Evolutionary conservation across 2,113 vertebrate species (phyloP).

Genomic region (Neoarius graeffei): DNA sequence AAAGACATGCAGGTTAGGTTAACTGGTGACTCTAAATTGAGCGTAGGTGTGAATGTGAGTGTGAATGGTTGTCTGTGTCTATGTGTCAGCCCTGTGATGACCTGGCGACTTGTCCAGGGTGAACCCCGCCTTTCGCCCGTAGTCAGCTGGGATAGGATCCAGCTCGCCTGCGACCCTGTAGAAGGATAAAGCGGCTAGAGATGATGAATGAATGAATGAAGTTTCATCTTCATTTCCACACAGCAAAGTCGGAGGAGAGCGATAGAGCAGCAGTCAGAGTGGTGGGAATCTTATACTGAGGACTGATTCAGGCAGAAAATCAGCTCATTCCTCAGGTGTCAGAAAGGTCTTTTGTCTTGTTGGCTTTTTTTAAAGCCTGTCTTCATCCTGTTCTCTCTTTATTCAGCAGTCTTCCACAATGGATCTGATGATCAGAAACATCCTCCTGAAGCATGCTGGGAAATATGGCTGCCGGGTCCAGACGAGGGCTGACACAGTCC

Average conservation of each 20-base stretch:
- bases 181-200: no score
- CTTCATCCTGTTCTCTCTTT: constrained; percentile 59
- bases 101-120: no score
- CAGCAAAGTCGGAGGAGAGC: constrained; percentile 54
- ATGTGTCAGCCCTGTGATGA: no score
- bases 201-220: neutral
- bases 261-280: constrained; percentile 61
- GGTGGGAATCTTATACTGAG: constrained; percentile 41
- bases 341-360: constrained; percentile 58
- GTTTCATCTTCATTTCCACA: constrained; percentile 67
- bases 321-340: constrained; percentile 45
- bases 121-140: no score
- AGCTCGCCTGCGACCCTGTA: no score
- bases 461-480: constrained; percentile 91
- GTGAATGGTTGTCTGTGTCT: no score
- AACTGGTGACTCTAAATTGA: no score
- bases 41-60: no score
- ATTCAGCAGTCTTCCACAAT: constrained; percentile 92
- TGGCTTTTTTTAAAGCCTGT: neutral
- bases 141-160: no score
- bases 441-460: constrained; percentile 93
- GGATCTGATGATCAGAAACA: constrained; percentile 98
- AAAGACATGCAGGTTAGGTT: no score
- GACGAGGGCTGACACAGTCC: constrained; percentile 87
- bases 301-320: constrained; percentile 31